Evolutionary conservation across 2,888 invertebrate genomes (phyloP).

Genomic region (Venustoraphidia nigricollis): DNA sequence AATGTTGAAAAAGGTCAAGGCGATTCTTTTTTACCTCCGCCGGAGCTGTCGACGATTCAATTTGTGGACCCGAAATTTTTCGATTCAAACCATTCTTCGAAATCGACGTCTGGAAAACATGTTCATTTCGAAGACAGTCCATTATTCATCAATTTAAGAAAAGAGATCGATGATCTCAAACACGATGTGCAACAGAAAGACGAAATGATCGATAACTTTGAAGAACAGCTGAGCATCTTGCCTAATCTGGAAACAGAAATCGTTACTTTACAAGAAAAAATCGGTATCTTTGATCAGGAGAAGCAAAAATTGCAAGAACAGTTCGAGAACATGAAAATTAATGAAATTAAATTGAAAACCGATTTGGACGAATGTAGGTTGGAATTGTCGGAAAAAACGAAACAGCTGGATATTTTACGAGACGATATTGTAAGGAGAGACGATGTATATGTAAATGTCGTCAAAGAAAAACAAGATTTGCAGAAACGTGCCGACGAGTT

Average conservation of each 20-base stretch:
- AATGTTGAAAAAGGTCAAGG: too few species aligned
- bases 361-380: constrained; percentile 40
- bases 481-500: constrained; percentile 34
- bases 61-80: too few species aligned
- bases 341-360: constrained; percentile 35
- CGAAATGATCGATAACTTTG: constrained; percentile 36
- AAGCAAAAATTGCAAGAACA: constrained; percentile 40
- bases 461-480: constrained; percentile 39
- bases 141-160: constrained; percentile 32
- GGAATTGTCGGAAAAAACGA: constrained; percentile 34
- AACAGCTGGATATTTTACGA: constrained; percentile 35
- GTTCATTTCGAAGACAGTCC: constrained; percentile 39
- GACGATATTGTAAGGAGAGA: constrained; percentile 39
- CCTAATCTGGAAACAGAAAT: constrained; percentile 32
- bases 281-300: constrained; percentile 35
- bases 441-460: constrained; percentile 38
- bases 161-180: constrained; percentile 39
- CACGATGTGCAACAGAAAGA: constrained; percentile 43
- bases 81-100: not conserved
- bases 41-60: too few species aligned
- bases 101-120: constrained; percentile 17
- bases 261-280: constrained; percentile 33
- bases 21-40: too few species aligned
- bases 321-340: constrained; percentile 34
- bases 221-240: constrained; percentile 36